Percentiles rank a stretch among this genome's conserved stretches.
Evolutionary conservation across 2,888 invertebrate genomes (phyloP).

Genomic region (Standfussiana lucernea): DNA sequence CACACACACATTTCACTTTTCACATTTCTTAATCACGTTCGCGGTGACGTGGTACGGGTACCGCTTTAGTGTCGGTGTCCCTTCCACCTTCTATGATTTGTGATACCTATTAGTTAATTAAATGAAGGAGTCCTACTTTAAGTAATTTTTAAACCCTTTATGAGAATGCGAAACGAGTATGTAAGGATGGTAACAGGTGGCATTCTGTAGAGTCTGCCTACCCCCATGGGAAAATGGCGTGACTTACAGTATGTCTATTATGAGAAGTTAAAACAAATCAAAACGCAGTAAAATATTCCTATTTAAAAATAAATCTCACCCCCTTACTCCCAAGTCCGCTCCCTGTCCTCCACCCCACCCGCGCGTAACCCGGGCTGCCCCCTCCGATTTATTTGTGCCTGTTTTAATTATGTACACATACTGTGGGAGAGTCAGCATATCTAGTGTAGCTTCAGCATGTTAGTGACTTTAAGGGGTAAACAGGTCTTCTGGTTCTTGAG

Average conservation of each 20-base stretch:
- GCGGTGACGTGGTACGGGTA: no score
- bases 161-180: no score
- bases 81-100: no score
- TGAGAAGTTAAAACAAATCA: no score
- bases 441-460: slow-evolving; percentile 43
- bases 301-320: background rate
- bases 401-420: slow-evolving; percentile 73
- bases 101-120: background rate
- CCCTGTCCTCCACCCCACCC: slow-evolving; percentile 56
- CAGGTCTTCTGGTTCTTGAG: background rate
- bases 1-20: no score
- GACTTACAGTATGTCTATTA: no score
- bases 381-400: slow-evolving; percentile 71
- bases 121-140: background rate
- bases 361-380: slow-evolving; percentile 51
- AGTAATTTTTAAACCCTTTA: background rate
- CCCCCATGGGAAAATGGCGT: no score
- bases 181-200: no score
- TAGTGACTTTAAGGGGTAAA: slow-evolving; percentile 3
- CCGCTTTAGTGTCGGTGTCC: no score
- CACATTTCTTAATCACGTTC: no score
- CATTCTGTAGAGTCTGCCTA: no score
- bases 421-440: slow-evolving; percentile 53
- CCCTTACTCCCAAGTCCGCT: slow-evolving; percentile 55
- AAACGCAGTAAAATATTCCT: background rate